These are phyloP conservation scores for Clostera curtula DNA, from an alignment of 2,888 invertebrate species.

Conservation along the genomic window DNA sequence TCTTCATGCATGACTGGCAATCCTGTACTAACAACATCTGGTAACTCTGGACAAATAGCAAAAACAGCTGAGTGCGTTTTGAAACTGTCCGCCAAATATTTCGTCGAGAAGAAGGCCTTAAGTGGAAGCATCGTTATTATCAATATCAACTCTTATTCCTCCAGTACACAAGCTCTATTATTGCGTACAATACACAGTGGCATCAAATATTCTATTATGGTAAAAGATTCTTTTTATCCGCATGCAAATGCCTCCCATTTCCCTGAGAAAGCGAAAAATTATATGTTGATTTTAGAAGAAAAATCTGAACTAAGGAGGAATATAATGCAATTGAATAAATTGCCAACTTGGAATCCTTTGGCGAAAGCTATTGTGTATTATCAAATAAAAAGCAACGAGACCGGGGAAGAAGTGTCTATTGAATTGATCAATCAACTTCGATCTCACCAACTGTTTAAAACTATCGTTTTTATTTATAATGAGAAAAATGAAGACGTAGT, in stretches of 20 bases:
- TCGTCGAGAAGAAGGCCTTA: slow-evolving; percentile 64
- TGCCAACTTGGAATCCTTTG: slow-evolving; percentile 70
- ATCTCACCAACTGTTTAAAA: slow-evolving; percentile 50
- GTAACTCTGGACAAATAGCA: slow-evolving; percentile 48
- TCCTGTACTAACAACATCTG: slow-evolving; percentile 48
- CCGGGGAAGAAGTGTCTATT: slow-evolving; percentile 39
- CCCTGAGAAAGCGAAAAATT: slow-evolving; percentile 71
- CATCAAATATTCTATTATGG: slow-evolving; percentile 67
- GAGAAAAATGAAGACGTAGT: slow-evolving; percentile 40
- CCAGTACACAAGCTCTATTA: slow-evolving; percentile 52
- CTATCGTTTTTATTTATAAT: slow-evolving; percentile 55
- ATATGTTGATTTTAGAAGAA: slow-evolving; percentile 68
- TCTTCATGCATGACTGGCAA: slow-evolving; percentile 39
- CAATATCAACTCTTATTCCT: slow-evolving; percentile 61
- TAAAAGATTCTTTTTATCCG: slow-evolving; percentile 63
- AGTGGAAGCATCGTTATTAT: slow-evolving; percentile 70
- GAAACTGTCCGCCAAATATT: slow-evolving; percentile 69
- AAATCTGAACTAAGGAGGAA: slow-evolving; percentile 59
- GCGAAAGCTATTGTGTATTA: slow-evolving; percentile 66
- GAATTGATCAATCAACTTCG: slow-evolving; percentile 57
- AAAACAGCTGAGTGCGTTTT: slow-evolving; percentile 67
- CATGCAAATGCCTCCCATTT: slow-evolving; percentile 71
- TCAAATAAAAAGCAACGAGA: slow-evolving; percentile 40
- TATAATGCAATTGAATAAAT: slow-evolving; percentile 59
- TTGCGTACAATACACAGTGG: slow-evolving; percentile 62